Evolutionary conservation across 2,888 invertebrate species (phyloP).

Genomic region (Trachelus iudaicus): DNA sequence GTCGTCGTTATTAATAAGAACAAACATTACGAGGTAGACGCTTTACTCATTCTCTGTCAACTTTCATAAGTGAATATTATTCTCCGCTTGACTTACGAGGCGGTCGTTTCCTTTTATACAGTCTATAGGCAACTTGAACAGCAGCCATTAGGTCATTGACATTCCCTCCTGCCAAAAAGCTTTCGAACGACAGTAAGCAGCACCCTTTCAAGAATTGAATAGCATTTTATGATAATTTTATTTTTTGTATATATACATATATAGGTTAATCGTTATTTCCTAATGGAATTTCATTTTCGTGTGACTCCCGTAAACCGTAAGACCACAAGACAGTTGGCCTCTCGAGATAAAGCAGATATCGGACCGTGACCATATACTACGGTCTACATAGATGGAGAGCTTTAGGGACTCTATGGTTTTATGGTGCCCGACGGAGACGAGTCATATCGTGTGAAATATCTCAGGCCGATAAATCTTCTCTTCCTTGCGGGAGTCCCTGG

Average conservation of each 20-base stretch:
- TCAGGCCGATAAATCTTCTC: not conserved
- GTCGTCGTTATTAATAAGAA: not conserved
- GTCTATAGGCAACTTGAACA: not conserved
- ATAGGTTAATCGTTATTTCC: too few species aligned
- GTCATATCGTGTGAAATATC: not conserved
- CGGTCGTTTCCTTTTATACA: not conserved
- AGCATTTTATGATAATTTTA: not conserved
- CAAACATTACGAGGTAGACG: not conserved
- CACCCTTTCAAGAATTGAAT: not conserved
- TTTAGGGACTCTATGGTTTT: not conserved
- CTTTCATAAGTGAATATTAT: not conserved
- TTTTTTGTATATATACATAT: too few species aligned
- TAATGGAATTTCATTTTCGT: not conserved
- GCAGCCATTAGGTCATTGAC: not conserved
- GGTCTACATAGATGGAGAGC: not conserved
- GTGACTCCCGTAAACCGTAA: not conserved
- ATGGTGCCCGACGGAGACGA: not conserved
- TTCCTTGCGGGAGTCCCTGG: not conserved
- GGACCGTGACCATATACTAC: not conserved
- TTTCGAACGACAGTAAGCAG: not conserved
- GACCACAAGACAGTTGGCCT: not conserved
- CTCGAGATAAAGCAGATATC: not conserved
- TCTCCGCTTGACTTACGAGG: not conserved
- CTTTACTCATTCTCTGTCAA: too few species aligned
- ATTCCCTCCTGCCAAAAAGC: not conserved